Base-by-base conservation (phyloP, 1,140 invertebrate genomes). In the Rhagoletis zephyria region DNA sequence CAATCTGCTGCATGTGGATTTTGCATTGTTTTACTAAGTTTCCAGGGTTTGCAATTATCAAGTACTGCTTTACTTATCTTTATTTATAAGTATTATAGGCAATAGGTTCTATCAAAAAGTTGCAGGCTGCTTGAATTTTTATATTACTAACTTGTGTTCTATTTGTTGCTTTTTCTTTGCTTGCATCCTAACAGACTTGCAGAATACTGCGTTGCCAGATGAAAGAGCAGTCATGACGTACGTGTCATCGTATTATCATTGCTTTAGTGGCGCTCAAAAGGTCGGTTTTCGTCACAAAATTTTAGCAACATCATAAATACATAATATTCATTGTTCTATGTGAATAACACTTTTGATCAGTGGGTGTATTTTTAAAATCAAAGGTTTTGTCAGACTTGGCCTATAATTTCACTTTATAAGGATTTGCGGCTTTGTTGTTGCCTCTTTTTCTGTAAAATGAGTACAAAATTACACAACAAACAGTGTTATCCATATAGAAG, bases 201-300 rank as follows among this genome's bases (percentile, higher is more conserved):
- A 97, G 94, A 98, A 98, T 94, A 98, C 97, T 90, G 97, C 97
- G 93, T 98, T 98, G 96, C 98, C 98, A 90, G 98, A 99, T 94
- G 99, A 99, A 95, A 95, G 98, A 93, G 98, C 98, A 89, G 98
- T 99, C 92, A 99, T 99, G 98, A 99, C 99, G 89, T 99, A 99
- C 94, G 98, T 99, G 88, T 99, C 98, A 45, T 99, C 98, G 87
- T 99, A 99, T 95, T 99, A 99, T 95, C 99, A 99, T 95, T 98
- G 98, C 94, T 99, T 99, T 95, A 98, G 98, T 94, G 98, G 98
- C 93, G 98, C 98, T 90, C 98, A 99, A 95, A 99, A 99, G 98
- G 98, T 99, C 95, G 92, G 92, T 93, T 92, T 16, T 60, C 70
- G 19, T 81, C 45, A 4, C 30, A 74, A 16, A 19, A 64, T 61